Conservation (phyloP, 2,888 invertebrate genomes). For the Pemphredon lugubris region DNA sequence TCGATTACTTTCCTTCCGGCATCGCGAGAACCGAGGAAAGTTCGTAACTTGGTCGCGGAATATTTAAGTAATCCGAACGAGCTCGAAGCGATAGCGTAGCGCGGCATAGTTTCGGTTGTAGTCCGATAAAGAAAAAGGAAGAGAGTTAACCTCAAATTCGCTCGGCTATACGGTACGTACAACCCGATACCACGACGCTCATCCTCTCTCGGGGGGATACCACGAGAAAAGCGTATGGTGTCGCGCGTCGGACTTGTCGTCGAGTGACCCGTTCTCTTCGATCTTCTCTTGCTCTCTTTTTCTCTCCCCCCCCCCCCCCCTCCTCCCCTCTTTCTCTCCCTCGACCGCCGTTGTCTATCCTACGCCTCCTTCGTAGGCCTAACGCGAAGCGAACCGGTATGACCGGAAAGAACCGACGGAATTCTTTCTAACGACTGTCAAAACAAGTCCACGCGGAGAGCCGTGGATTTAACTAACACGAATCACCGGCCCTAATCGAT, state of each 20-base stretch:
- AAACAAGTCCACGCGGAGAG: conserved; percentile 38
- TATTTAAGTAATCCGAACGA: neutral
- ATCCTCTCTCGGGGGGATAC: conserved; percentile 37
- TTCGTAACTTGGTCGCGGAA: neutral
- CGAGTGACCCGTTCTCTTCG: conserved; percentile 34
- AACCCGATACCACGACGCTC: conserved; percentile 23
- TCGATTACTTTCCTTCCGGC: neutral
- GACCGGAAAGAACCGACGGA: conserved; percentile 56
- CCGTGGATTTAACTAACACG: conserved; percentile 27
- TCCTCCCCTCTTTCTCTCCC: conserved; percentile 2
- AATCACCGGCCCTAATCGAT: conserved; percentile 22
- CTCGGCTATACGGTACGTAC: conserved; percentile 8
- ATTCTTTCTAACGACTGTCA: conserved; percentile 55
- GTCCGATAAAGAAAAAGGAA: conserved; percentile 2
- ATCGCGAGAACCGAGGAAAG: neutral
- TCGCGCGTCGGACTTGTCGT: conserved; percentile 49
- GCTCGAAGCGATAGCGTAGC: neutral
- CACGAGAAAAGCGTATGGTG: conserved; percentile 30
- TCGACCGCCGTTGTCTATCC: conserved; percentile 35
- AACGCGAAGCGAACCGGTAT: conserved; percentile 58
- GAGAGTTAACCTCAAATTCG: conserved; percentile 29
- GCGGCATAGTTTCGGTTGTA: neutral
- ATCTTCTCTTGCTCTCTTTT: conserved; percentile 26
- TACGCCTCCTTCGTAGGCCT: conserved; percentile 45
- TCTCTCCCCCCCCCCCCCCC: conserved; percentile 14